phyloP scores from a whole-genome alignment of 2,797 vertebrate genomes.

The Oreortyx pictus region DNA sequence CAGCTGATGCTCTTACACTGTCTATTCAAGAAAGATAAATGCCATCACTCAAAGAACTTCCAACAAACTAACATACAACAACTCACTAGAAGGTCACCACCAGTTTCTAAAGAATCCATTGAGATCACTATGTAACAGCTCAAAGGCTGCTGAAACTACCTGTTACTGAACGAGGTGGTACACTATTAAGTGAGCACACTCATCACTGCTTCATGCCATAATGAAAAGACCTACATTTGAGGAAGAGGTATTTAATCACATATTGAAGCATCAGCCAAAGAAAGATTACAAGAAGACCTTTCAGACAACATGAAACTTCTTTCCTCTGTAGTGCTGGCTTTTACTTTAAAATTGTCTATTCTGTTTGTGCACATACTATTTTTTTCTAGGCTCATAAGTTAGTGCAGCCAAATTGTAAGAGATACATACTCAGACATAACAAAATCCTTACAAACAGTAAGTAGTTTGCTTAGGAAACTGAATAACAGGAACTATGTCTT shows the following conservation, averaged over 20 bases:
- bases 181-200: neutral
- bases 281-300: neutral
- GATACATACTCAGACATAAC: neutral
- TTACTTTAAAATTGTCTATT: neutral
- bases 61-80: neutral
- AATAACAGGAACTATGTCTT: neutral
- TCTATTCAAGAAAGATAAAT: neutral
- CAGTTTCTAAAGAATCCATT: neutral
- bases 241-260: neutral
- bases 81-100: neutral
- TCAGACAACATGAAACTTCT: neutral
- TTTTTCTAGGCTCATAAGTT: neutral
- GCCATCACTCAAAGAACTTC: neutral
- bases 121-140: neutral
- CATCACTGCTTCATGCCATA: neutral
- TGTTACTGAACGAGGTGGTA: neutral
- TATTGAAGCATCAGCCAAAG: neutral
- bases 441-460: neutral
- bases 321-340: neutral
- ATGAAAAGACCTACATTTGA: fast-evolving
- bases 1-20: neutral
- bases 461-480: neutral
- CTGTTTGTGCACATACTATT: neutral
- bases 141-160: neutral
- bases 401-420: neutral